Percentiles rank a stretch among this genome's conserved stretches.
These are phyloP conservation scores for Micoletzkya japonica DNA, from an alignment of 2,888 invertebrate genomes.

Conservation along the genomic window DNA sequence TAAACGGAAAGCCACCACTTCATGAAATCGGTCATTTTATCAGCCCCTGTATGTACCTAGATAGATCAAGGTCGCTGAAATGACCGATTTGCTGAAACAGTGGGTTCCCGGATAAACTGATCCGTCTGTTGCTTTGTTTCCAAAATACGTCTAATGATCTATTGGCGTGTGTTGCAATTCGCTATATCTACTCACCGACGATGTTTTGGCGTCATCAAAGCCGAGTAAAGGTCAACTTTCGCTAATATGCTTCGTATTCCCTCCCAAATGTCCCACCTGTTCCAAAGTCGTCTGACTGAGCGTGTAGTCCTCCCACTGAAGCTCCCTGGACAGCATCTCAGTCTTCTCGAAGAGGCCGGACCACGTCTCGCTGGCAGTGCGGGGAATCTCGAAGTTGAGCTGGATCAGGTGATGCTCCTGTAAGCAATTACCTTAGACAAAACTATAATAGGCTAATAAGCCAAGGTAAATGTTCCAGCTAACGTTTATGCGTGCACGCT, in stretches of 20 bases:
- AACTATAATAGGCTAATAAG: background rate
- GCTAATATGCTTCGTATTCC: no score
- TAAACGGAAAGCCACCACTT: background rate
- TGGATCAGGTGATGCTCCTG: constrained; percentile 64
- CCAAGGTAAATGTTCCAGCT: no score
- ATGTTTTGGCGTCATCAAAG: background rate
- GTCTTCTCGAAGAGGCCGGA: constrained; percentile 65
- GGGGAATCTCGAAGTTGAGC: constrained; percentile 67
- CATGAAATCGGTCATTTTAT: background rate
- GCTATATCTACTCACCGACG: no score
- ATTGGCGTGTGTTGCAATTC: no score
- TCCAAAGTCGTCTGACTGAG: constrained; percentile 81
- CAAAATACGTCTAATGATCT: no score
- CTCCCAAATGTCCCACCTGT: constrained; percentile 72
- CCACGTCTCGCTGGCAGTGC: constrained; percentile 53
- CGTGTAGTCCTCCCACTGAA: constrained; percentile 73
- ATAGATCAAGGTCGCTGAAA: no score
- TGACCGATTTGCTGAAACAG: no score
- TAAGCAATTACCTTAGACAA: background rate
- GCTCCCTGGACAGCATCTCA: constrained; percentile 65
- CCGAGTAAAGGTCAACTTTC: background rate
- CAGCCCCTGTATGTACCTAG: background rate
- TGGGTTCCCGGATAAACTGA: no score
- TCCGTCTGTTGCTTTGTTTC: no score
- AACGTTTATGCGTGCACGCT: no score